Percentiles rank a stretch among this genome's conserved stretches.
These are phyloP conservation scores for Zoanthus gigantus DNA, from an alignment of 92 coral and sea anemone genomes.

Conservation along the genomic window DNA sequence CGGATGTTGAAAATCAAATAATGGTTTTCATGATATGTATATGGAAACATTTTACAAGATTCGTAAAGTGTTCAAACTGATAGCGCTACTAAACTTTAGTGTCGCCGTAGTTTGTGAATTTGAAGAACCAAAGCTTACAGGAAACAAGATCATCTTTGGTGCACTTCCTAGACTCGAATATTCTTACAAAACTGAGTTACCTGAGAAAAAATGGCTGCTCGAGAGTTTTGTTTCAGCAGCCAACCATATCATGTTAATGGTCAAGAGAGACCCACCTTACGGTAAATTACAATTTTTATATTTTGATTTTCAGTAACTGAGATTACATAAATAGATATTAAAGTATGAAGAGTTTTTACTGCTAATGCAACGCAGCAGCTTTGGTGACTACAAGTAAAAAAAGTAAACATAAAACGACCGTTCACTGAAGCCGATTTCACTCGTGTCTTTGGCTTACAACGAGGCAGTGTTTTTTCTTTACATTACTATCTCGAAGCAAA, in stretches of 20 bases:
- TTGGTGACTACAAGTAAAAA: too few relatives aligned
- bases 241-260: conserved; percentile 55
- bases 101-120: not conserved
- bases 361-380: too few relatives aligned
- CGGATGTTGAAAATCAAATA: not conserved
- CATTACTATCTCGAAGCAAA: too few relatives aligned
- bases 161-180: conserved; percentile 15
- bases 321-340: not conserved
- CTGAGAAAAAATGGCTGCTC: conserved; percentile 72
- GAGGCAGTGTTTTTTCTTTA: too few relatives aligned
- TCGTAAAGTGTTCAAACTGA: not conserved
- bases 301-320: not conserved
- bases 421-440: too few relatives aligned
- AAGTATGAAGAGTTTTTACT: too few relatives aligned
- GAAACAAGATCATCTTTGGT: conserved; percentile 9
- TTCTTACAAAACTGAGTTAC: conserved; percentile 60
- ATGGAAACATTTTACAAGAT: not conserved
- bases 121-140: conserved; percentile 29
- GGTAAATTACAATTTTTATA: conserved; percentile 54
- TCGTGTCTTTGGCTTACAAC: too few relatives aligned
- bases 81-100: not conserved
- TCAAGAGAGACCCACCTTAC: conserved; percentile 77
- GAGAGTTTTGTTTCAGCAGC: conserved; percentile 76
- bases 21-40: not conserved
- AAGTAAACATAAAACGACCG: too few relatives aligned